Evolutionary conservation across 2,797 vertebrate species (phyloP), one percentile per base, ranked within the genome.

Genomic region (Hemitrygon akajei): DNA sequence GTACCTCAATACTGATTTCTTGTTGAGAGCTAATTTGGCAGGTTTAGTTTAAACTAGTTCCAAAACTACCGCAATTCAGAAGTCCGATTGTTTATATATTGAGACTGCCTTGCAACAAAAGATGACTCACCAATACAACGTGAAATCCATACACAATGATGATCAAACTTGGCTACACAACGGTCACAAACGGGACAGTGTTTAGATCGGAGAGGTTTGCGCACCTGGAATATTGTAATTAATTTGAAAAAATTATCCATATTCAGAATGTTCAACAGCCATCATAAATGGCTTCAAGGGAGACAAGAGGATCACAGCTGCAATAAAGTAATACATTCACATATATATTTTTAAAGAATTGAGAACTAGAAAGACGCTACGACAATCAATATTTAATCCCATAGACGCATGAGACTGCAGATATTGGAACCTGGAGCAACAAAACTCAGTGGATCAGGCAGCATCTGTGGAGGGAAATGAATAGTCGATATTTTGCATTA

Each of bases 71-170:
- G n/a, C n/a, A n/a, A 69, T 37, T 89, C 34, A 37, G 86, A 89
- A 69, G 86, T 34, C 18, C 11, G 60, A 86, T 66, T n/a, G 14
- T 16, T 89, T 12, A 7, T 37, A 40, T 14, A 89, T 20, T 16
- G 47, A 27, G 11, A 56, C 12, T 47, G 66, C 30, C 14, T n/a
- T 75, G 22, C 10, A 0, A 69, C 91, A 93, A 71, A 89, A 37
- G 9, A 22, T 76, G 2, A 94, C 95, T 97, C 93, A 98, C 98
- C 98, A 95, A 99, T 95, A 95, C 98, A 99, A 94, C 95, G 95
- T 94, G 98, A 98, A 94, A 96, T 98, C 98, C 98, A 99, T 63
- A 97, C 25, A 0, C 98, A 99, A 96, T 99, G 98, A 77, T 99
- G 98, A 95, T 99, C 98, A 6, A 97, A 98, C 94, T 97, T 98